These are phyloP conservation scores for Apostichopus californicus DNA, from an alignment of 35 echinoderm and acorn worm species.

Conservation along the genomic window DNA sequence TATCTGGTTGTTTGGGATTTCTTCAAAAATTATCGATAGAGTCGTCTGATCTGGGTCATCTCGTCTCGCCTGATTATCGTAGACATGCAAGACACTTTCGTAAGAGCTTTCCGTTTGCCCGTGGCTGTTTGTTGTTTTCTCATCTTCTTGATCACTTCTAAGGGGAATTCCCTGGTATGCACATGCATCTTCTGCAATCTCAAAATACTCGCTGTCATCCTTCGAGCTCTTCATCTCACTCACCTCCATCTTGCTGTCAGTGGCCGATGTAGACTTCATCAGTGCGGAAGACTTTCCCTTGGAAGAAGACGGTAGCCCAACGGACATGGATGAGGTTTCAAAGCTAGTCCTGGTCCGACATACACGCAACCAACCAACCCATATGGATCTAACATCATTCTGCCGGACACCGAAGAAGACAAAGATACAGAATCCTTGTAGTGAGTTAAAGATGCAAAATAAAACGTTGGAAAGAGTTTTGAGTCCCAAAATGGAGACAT, in stretches of 20 bases:
- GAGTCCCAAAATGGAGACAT: background rate
- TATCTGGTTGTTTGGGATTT: background rate
- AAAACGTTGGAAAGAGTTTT: background rate
- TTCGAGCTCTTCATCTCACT: background rate
- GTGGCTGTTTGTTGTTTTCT: background rate
- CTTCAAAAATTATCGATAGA: background rate
- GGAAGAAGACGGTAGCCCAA: background rate
- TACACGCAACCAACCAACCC: background rate
- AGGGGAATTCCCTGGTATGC: background rate
- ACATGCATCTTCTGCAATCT: background rate
- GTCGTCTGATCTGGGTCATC: background rate
- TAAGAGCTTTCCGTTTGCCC: background rate
- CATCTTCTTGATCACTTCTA: background rate
- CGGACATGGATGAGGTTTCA: background rate
- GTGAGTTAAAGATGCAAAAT: slow-evolving; percentile 28
- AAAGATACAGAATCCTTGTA: slow-evolving; percentile 26
- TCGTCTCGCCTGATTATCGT: too few species aligned
- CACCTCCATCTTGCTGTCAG: slow-evolving; percentile 15
- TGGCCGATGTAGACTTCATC: too few species aligned
- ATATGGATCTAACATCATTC: background rate
- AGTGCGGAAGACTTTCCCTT: background rate
- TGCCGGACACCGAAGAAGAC: slow-evolving; percentile 15
- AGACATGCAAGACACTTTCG: too few species aligned
- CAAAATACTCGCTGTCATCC: background rate
- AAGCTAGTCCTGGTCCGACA: background rate